A percentile compares a stretch with the other conserved stretches of the same genome.
Evolutionary conservation across 2,113 vertebrate genomes (phyloP).

Genomic region (Myodes glareolus): DNA sequence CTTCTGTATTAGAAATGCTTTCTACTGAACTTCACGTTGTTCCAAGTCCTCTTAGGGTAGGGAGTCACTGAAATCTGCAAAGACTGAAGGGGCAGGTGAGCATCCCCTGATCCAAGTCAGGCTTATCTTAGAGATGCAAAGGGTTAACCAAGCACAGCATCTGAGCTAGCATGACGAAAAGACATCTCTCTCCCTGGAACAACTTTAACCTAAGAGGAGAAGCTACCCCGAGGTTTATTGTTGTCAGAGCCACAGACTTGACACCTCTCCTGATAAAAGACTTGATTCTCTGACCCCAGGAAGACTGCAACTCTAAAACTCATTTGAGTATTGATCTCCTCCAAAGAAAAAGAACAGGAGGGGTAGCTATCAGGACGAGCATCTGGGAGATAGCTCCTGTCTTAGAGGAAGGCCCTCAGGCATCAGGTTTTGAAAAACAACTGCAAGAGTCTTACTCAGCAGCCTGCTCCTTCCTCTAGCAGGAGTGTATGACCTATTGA

Average conservation of each 20-base stretch:
- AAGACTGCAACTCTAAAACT: conserved; percentile 75
- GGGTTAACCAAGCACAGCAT: neutral
- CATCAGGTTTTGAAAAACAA: neutral
- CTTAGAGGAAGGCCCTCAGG: neutral
- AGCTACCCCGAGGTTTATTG: conserved; percentile 67
- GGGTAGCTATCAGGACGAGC: neutral
- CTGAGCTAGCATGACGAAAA: conserved; percentile 49
- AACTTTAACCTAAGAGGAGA: conserved; percentile 70
- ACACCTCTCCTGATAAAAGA: conserved; percentile 62
- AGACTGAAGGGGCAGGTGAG: neutral
- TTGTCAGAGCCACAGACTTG: conserved; percentile 55
- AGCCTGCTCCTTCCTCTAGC: neutral
- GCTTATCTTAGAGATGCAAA: neutral
- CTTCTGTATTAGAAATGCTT: conserved; percentile 1
- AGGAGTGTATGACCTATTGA: neutral
- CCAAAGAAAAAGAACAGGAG: conserved; percentile 62
- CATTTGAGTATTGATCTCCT: conserved; percentile 69
- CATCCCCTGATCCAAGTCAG: neutral
- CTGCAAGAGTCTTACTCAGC: neutral
- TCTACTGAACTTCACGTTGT: neutral
- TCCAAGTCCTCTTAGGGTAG: neutral
- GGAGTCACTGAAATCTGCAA: neutral
- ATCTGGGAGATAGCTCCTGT: conserved; percentile 14
- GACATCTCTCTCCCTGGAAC: conserved; percentile 74
- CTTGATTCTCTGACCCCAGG: conserved; percentile 73